Conservation (phyloP, 2,797 vertebrate genomes). For the Dipus sagitta region DNA sequence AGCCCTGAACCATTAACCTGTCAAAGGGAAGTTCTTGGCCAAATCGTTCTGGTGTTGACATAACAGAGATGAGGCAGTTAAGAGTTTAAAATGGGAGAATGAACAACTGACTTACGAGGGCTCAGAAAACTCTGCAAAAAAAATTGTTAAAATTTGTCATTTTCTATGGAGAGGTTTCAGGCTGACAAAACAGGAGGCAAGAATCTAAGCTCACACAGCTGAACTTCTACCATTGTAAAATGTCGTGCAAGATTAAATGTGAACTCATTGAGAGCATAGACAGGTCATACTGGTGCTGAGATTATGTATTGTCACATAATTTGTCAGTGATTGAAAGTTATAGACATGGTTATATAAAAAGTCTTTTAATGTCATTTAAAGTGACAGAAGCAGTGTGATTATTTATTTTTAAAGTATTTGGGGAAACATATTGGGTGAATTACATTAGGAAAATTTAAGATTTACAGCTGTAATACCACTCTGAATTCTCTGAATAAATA, state of each 20-base stretch:
- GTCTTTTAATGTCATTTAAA: background rate
- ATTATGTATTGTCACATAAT: background rate
- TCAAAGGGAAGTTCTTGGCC: slow-evolving; percentile 30
- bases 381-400: background rate
- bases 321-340: background rate
- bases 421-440: slow-evolving; percentile 14
- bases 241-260: background rate
- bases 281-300: background rate
- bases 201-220: background rate
- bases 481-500: slow-evolving; percentile 2
- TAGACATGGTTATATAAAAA: background rate
- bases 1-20: slow-evolving; percentile 29
- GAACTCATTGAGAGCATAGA: background rate
- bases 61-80: slow-evolving; percentile 55
- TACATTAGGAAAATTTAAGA: background rate
- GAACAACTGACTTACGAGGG: slow-evolving; percentile 57
- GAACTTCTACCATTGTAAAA: background rate
- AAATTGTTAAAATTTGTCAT: slow-evolving; percentile 66
- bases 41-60: slow-evolving; percentile 54
- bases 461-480: background rate
- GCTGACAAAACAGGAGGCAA: slow-evolving; percentile 19
- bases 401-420: slow-evolving; percentile 16
- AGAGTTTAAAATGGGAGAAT: slow-evolving; percentile 45
- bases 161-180: slow-evolving; percentile 30
- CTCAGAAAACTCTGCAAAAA: slow-evolving; percentile 38